These are phyloP conservation scores for Eleutherodactylus coqui DNA, from an alignment of 2,797 vertebrate species.

Conservation along the genomic window DNA sequence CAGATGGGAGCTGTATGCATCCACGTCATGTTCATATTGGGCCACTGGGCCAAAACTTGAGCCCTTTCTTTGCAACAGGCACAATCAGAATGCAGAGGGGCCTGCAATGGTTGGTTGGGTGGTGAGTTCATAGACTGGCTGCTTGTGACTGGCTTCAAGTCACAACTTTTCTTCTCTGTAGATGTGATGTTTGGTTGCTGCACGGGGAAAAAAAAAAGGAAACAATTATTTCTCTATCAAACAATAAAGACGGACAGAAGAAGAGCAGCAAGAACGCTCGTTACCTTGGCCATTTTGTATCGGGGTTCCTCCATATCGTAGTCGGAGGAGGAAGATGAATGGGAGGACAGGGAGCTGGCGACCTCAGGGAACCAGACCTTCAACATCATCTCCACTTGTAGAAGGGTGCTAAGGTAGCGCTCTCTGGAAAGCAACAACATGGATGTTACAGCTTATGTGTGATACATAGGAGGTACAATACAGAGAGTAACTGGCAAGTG, in stretches of 20 bases:
- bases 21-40: conserved; percentile 83
- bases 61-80: conserved; percentile 54
- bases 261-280: neutral
- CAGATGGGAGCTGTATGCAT: conserved; percentile 83
- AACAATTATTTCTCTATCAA: neutral
- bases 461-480: neutral
- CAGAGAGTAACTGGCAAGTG: too few species aligned
- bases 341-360: conserved; percentile 66
- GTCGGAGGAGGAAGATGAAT: conserved; percentile 61
- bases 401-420: conserved; percentile 87
- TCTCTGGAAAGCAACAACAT: conserved; percentile 73
- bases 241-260: neutral
- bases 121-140: neutral
- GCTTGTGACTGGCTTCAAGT: neutral
- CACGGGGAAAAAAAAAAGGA: neutral
- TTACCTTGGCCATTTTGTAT: conserved; percentile 67
- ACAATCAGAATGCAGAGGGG: conserved; percentile 46
- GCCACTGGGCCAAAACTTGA: conserved; percentile 70
- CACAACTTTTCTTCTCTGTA: neutral
- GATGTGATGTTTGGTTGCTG: conserved; percentile 9
- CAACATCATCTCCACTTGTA: conserved; percentile 93
- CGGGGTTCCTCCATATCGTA: conserved; percentile 54
- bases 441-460: neutral
- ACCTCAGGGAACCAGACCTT: conserved; percentile 92
- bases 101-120: neutral